Percentiles rank a stretch among this genome's conserved stretches.
phyloP scores from a whole-genome alignment of 2,797 vertebrate species.

The Hephaestus fuliginosus region DNA sequence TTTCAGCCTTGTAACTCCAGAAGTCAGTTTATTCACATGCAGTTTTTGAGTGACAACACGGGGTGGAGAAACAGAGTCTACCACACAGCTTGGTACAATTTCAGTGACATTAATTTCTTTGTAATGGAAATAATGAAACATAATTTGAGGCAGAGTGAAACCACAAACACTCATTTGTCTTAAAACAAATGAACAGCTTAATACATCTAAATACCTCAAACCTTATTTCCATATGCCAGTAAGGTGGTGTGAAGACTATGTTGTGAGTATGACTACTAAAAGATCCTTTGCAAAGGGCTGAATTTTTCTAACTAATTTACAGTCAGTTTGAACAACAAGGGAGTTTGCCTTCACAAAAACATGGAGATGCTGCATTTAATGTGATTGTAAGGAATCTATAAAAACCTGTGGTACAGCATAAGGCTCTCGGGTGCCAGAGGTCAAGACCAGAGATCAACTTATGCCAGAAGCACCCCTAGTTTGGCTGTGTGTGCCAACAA shows the following conservation, averaged over 20 bases:
- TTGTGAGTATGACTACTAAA: neutral
- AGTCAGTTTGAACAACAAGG: neutral
- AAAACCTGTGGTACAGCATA: neutral
- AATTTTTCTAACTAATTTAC: neutral
- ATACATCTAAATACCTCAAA: neutral
- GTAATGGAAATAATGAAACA: neutral
- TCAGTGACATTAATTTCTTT: neutral
- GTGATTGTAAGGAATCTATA: neutral
- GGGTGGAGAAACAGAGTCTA: neutral
- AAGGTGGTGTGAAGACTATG: neutral
- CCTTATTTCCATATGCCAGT: neutral
- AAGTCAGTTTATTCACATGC: neutral
- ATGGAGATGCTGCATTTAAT: neutral
- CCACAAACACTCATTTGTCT: neutral
- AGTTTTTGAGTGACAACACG: neutral
- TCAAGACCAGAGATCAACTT: neutral
- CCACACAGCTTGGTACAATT: neutral
- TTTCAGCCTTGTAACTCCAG: conserved; percentile 29
- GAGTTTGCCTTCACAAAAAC: neutral
- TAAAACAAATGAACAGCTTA: neutral
- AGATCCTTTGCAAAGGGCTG: neutral
- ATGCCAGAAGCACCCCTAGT: too few species aligned
- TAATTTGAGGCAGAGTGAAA: neutral
- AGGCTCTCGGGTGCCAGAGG: neutral
- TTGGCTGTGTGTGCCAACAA: too few species aligned